Evolutionary conservation across 2,888 invertebrate genomes (phyloP), one percentile per base, ranked within the genome.

Genomic region (Clitarchus hookeri): DNA sequence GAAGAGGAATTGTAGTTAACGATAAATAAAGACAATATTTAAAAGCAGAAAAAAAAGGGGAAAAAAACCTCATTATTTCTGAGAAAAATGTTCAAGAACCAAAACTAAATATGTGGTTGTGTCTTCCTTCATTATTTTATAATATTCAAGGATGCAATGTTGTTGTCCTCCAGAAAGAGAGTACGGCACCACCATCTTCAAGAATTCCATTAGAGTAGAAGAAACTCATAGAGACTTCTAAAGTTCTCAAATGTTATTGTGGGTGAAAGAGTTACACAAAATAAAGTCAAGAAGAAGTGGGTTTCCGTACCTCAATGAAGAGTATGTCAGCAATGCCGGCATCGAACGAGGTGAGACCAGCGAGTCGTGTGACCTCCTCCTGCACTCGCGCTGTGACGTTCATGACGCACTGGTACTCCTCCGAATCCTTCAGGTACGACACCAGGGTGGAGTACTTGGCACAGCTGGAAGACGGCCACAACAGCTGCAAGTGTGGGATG

Each of bases 391-490:
- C 82, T 4, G 82, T 82, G 8, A 23, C 23, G 27, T 82, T 27
- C 82, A 82, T 82, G 82, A 82, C 82, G 9, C 82, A 82, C 44
- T 82, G 82, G 27, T 82, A 82, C 27, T 82, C 82, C 13, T 27
- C 27, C 9, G 82, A 82, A 12, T 82, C 12, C 44, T 82, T 44
- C 44, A 82, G 27, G 19, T 27, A 27, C 16, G 82, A 8, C 16
- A 82, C 16, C 19, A 82, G 36, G 13, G 27, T 82, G 0, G 82
- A 19, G 82, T 82, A 82, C 44, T 82, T 82, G 27, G 27, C 82
- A 27, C 82, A 82, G 82, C 23, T 36, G 44, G 16, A 6, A 9
- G 36, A 36, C 6, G 82, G 82, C 27, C 12, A 27, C 44, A 82
- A 12, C 23, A 82, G 23, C 82, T 82, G 82, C 0, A 82, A 82